phyloP scores from a whole-genome alignment of 2,797 vertebrate genomes.

The Mormyrops boulengeri region DNA sequence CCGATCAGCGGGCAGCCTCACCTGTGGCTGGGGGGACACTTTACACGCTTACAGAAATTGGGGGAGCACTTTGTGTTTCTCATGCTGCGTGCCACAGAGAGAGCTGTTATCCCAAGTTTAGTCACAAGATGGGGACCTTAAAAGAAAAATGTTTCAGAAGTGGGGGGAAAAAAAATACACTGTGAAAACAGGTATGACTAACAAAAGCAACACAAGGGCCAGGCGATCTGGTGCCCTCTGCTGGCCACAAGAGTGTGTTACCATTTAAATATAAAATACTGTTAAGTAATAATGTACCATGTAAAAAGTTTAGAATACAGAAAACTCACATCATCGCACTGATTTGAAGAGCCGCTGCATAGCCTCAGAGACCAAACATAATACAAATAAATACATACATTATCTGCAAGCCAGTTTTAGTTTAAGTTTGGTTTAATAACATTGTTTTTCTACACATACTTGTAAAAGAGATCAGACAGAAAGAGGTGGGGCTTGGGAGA shows the following conservation, averaged over 20 bases:
- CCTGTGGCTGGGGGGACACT: neutral
- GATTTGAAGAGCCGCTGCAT: neutral
- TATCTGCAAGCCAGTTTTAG: neutral
- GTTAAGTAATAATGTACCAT: neutral
- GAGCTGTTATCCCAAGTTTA: neutral
- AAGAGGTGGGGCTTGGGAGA: neutral
- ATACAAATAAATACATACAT: neutral
- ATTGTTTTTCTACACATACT: neutral
- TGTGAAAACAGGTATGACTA: neutral
- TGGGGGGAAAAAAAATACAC: neutral
- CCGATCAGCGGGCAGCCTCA: neutral
- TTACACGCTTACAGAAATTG: neutral
- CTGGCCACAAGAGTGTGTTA: conserved; percentile 8
- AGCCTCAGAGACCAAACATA: neutral
- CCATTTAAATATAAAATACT: neutral
- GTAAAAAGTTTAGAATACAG: neutral
- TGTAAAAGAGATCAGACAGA: conserved; percentile 19
- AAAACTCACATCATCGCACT: neutral
- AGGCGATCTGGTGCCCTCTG: conserved; percentile 5
- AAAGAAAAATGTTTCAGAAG: neutral
- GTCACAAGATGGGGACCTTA: neutral
- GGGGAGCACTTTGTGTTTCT: neutral
- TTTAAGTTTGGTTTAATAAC: too few relatives aligned
- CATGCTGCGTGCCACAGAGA: neutral
- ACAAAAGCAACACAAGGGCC: neutral